Base-by-base conservation (phyloP, 2,888 invertebrate species). In the Gastrophysa polygoni region DNA sequence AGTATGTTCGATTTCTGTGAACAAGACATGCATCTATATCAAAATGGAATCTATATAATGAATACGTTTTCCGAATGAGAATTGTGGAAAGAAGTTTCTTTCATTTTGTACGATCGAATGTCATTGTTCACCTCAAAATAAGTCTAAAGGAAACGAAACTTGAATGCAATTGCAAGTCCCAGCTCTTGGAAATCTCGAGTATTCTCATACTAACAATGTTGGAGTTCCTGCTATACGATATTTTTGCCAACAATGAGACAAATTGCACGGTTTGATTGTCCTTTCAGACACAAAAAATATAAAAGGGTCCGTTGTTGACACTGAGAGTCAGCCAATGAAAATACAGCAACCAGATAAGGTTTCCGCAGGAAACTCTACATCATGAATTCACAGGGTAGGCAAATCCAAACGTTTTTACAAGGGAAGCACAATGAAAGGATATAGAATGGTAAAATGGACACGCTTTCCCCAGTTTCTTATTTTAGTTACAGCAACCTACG, bases 161-260 rank as follows among this genome's bases (percentile, higher is more conserved):
- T 1, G 8, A 5, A 21, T 2, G 24, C 24, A 24, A 18, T 7
- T 16, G 24, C 24, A 24, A 54, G 24, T 21, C 24, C 10, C 54
- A 54, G 17, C 24, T 18, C 43, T 16, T 54, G 20, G 14, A 43
- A 43, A 38, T 38, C 43, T 43, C 43, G 17, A 54, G 54, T 44
- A 21, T 54, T 43, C 24, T 28, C 24, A 16, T 16, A 11, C 43
- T 43, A 54, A 54, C 44, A 54, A 54, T 43, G 24, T 54, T 43
- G 24, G 43, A 43, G 16, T 16, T 43, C 29, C 34, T 43, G 14
- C 18, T 28, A 24, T 21, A 54, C 16, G 43, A 21, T 43, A 43
- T 43, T 24, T 54, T 54, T n/a, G 24, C 24, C 54, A 54, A 54
- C 54, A 54, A 54, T 54, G 21, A 16, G 20, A 14, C 16, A 17